These are phyloP conservation scores for Zaprionus lachaisei DNA, from an alignment of 1,140 invertebrate species.

Conservation along the genomic window DNA sequence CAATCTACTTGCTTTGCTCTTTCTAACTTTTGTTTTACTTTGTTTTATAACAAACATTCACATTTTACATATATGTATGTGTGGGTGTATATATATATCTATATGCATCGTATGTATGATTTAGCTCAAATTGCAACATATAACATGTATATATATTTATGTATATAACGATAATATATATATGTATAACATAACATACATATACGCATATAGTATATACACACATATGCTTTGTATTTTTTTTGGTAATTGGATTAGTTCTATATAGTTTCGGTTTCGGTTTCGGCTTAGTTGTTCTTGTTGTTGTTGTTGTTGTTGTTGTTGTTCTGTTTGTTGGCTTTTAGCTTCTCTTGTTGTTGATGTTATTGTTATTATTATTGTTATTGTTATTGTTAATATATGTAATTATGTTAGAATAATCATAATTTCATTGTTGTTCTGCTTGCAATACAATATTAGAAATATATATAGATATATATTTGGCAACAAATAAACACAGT, in stretches of 20 bases:
- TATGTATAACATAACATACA: conserved; percentile 48
- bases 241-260: conserved; percentile 31
- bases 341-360: conserved; percentile 33
- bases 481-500: conserved; percentile 83
- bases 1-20: conserved; percentile 1
- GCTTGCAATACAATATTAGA: conserved; percentile 67
- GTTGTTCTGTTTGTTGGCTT: conserved; percentile 51
- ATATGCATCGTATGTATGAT: conserved; percentile 23
- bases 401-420: conserved; percentile 28
- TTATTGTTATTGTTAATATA: conserved; percentile 45
- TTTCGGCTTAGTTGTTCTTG: conserved; percentile 29
- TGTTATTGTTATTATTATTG: conserved; percentile 51
- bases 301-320: conserved; percentile 17
- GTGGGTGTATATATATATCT: conserved; percentile 22
- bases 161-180: conserved; percentile 45
- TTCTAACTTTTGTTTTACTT: conserved; percentile 39
- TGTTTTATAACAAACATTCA: conserved; percentile 60
- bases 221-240: conserved; percentile 11
- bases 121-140: conserved; percentile 32
- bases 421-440: conserved; percentile 43
- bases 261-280: conserved; percentile 33
- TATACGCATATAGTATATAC: conserved; percentile 17
- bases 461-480: conserved; percentile 82
- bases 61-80: conserved; percentile 39
- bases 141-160: conserved; percentile 34